Base-by-base conservation (phyloP, 2,797 vertebrate species). In the Syndactyla subalaris region DNA sequence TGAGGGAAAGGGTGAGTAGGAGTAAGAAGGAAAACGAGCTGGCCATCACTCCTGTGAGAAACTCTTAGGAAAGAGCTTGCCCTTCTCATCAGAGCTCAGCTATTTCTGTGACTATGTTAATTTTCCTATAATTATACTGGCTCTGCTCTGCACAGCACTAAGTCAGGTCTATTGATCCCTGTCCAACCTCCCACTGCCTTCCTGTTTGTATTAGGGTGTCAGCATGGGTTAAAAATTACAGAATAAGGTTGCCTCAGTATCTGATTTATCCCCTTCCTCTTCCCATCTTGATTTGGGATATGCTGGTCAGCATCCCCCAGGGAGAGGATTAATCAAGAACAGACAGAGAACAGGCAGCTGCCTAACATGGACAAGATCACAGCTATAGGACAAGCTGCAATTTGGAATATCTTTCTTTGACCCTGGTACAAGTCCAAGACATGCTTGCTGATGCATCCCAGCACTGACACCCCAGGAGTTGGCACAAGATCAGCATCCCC, bases 211-310 rank as follows among this genome's bases (percentile, higher is more conserved):
- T 89, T 74, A 84, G 48, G 51, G 41, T 2, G 26, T 48, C 80
- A 93, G 68, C 46, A 86, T 32, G 41, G 74, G 68, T 91, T 93
- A 88, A 96, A 94, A 93, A 85, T 76, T 79, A 84, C 61, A 89
- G 65, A 70, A 63, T 59, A 39, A 92, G 52, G 77, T n/a, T 78
- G 62, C 21, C 39, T 72, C 51, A 75, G 38, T 67, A 65, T 75
- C 58, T 34, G 26, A 68, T 67, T 83, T 82, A 86, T 51, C 24
- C 39, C 34, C 29, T 86, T 78, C 46, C 45, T 95, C 46, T 63
- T 89, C 45, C 51, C 41, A 51, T 71, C 65, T 63, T 1, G 0
- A 59, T 84, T 91, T 54, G 59, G 61, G 82, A 52, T 66, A 20
- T 45, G 67, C 65, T 84, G 83, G 88, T 88, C 76, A 78, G 57